phyloP scores from a whole-genome alignment of 2,797 vertebrate genomes.

The Lemur catta region DNA sequence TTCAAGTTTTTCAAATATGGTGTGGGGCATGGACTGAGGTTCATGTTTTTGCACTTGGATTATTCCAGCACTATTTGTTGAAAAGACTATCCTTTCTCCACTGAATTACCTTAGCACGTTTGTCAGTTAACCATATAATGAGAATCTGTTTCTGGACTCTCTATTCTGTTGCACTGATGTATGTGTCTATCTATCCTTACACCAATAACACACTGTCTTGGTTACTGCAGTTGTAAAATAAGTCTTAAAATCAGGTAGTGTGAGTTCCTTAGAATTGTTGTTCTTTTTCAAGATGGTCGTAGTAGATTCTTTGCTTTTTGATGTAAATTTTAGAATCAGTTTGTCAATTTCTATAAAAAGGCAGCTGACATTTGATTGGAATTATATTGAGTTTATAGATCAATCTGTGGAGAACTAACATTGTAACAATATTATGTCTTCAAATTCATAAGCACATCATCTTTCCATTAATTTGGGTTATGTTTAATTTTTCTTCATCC shows the following conservation, averaged over 20 bases:
- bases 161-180: not conserved
- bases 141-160: not conserved
- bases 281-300: not conserved
- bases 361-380: not conserved
- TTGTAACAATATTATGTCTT: not conserved
- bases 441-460: not conserved
- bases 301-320: not conserved
- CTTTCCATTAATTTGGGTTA: not conserved
- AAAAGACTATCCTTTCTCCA: not conserved
- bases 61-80: not conserved
- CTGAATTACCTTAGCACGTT: not conserved
- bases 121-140: not conserved
- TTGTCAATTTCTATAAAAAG: not conserved
- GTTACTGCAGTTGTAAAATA: not conserved
- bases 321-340: not conserved
- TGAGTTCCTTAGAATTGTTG: not conserved
- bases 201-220: not conserved
- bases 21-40: not conserved
- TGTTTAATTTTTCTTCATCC: slow-evolving; percentile 21
- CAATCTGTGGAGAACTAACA: not conserved
- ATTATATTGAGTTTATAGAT: not conserved
- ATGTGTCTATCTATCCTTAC: not conserved
- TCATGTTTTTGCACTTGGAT: not conserved
- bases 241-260: not conserved
- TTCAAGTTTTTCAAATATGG: not conserved